A percentile compares a stretch with the other conserved stretches of the same genome.
These are phyloP conservation scores for Orbicella faveolata DNA, from an alignment of 64 coral and sea anemone species.

Conservation along the genomic window DNA sequence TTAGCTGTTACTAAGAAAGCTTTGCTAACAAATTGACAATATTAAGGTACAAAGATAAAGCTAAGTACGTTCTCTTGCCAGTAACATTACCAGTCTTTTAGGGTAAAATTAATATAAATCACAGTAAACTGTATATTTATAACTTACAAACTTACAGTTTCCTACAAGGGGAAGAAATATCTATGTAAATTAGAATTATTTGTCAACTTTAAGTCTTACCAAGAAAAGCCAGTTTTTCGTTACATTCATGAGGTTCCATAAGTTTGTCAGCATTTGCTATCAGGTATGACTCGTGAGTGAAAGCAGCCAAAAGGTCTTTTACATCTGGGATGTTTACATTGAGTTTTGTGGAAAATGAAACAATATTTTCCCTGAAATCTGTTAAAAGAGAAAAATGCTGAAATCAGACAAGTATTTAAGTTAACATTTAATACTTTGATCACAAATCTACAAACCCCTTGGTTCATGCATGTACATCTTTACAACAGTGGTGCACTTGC, in stretches of 20 bases:
- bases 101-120: too few species aligned
- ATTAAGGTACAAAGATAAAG: too few species aligned
- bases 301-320: constrained; percentile 66
- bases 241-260: constrained; percentile 31
- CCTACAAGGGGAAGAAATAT: too few species aligned
- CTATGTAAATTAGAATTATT: neutral
- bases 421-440: neutral
- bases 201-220: constrained; percentile 31
- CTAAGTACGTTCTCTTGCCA: too few species aligned
- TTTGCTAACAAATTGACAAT: too few species aligned
- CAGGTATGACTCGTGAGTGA: constrained; percentile 90
- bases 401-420: neutral
- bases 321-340: constrained; percentile 31
- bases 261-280: constrained; percentile 55
- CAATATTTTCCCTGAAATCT: constrained; percentile 37
- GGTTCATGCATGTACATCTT: too few species aligned
- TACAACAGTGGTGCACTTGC: too few species aligned
- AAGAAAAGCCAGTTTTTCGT: constrained; percentile 77
- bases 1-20: too few species aligned
- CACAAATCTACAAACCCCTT: too few species aligned
- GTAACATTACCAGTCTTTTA: too few species aligned
- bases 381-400: neutral
- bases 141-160: too few species aligned
- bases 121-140: too few species aligned
- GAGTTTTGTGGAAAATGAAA: constrained; percentile 17